Evolutionary conservation across 2,888 invertebrate genomes (phyloP).

Genomic region (Chloroclystis v-ata): DNA sequence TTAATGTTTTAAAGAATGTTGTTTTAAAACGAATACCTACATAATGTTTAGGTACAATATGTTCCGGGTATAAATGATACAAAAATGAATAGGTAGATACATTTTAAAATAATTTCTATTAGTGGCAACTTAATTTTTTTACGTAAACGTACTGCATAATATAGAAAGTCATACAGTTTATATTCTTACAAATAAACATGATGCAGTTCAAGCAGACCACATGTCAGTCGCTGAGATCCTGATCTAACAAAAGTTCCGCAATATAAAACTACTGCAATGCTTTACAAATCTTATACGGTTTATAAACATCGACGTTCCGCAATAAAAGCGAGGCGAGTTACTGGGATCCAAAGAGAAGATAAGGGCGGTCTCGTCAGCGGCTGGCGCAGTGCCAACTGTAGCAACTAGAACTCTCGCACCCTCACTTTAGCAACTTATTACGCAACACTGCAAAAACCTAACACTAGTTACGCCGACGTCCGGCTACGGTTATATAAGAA

Average conservation of each 20-base stretch:
- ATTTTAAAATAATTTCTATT: no score
- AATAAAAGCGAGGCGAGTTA: constrained; percentile 42
- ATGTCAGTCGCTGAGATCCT: no score
- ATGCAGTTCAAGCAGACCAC: no score
- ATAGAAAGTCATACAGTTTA: no score
- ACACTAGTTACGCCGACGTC: constrained; percentile 13
- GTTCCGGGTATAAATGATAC: no score
- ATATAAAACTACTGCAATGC: background rate
- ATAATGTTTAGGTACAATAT: no score
- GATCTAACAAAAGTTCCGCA: background rate
- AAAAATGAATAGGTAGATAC: no score
- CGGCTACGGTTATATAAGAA: constrained; percentile 2
- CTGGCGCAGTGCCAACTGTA: constrained; percentile 53
- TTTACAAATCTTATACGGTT: constrained; percentile 2
- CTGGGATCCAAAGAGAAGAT: constrained; percentile 47
- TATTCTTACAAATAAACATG: no score
- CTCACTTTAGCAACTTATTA: constrained; percentile 44
- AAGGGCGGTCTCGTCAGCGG: constrained; percentile 50
- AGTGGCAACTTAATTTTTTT: no score
- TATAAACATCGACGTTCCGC: constrained; percentile 17
- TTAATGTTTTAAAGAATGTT: no score
- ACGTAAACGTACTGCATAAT: no score
- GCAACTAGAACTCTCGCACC: constrained; percentile 33
- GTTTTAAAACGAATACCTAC: no score
- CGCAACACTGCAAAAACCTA: constrained; percentile 38